phyloP scores from a whole-genome alignment of 2,888 invertebrate genomes.

The Dorcus parallelipipedus region DNA sequence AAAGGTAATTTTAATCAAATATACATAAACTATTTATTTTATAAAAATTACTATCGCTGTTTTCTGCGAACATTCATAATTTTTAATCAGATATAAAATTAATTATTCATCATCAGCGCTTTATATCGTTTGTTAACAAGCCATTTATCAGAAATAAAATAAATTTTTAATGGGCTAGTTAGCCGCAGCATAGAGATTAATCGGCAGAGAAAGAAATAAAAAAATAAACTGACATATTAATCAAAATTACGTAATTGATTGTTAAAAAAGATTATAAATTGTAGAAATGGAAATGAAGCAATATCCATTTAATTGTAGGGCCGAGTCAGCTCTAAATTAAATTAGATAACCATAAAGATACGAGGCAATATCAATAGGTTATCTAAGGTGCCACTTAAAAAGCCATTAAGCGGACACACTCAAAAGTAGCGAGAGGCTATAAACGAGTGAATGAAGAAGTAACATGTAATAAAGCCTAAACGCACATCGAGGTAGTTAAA shows the following conservation, averaged over 20 bases:
- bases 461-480: conserved; percentile 48
- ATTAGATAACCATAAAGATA: conserved; percentile 13
- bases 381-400: conserved; percentile 39
- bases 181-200: too few species aligned
- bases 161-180: too few species aligned
- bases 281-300: neutral
- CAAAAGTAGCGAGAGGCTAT: conserved; percentile 39
- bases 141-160: too few species aligned
- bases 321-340: conserved; percentile 10
- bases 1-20: conserved; percentile 17
- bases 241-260: too few species aligned
- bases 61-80: too few species aligned
- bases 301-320: conserved; percentile 8
- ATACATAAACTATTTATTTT: neutral
- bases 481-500: conserved; percentile 50
- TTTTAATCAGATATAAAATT: too few species aligned
- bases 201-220: too few species aligned
- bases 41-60: too few species aligned
- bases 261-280: too few species aligned
- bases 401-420: conserved; percentile 41
- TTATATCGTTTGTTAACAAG: too few species aligned
- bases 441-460: conserved; percentile 47
- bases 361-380: conserved; percentile 15
- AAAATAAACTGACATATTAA: too few species aligned
- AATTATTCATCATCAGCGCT: too few species aligned